Percentiles rank a stretch among this genome's conserved stretches.
These are phyloP conservation scores for Bubalus kerabau DNA, from an alignment of 2,113 vertebrate genomes.

Conservation along the genomic window DNA sequence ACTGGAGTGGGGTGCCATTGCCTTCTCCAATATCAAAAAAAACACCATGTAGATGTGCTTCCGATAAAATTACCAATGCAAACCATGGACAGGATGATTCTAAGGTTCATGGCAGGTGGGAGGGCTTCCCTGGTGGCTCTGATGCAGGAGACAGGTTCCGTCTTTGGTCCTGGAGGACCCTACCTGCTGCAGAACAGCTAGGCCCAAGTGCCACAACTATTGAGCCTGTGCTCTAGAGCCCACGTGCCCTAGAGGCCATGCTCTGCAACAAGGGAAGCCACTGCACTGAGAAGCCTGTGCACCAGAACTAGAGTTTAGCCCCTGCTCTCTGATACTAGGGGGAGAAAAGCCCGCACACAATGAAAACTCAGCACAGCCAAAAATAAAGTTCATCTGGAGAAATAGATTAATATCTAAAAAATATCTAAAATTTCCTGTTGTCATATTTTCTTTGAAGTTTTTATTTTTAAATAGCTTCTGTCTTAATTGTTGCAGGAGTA, in stretches of 20 bases:
- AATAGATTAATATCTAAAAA: not conserved
- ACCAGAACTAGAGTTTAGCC: not conserved
- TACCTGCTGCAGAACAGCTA: not conserved
- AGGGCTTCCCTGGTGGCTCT: not conserved
- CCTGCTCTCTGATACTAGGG: not conserved
- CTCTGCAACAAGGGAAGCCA: not conserved
- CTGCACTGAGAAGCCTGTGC: not conserved
- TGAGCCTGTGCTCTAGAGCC: not conserved
- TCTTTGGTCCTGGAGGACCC: not conserved
- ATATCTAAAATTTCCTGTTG: not conserved
- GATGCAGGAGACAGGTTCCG: not conserved
- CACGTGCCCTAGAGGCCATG: not conserved
- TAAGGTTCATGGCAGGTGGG: not conserved
- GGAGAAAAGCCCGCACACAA: not conserved
- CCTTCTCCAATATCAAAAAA: not conserved
- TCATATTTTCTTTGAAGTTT: not conserved
- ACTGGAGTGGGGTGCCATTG: too few relatives aligned
- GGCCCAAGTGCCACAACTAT: not conserved
- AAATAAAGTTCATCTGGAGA: not conserved
- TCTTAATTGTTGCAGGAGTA: not conserved
- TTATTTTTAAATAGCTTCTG: not conserved
- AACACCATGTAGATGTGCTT: not conserved
- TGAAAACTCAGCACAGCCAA: not conserved
- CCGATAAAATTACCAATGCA: not conserved
- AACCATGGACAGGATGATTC: not conserved